Evolutionary conservation across 2,888 invertebrate species (phyloP).

Genomic region (Mimachlamys varia): DNA sequence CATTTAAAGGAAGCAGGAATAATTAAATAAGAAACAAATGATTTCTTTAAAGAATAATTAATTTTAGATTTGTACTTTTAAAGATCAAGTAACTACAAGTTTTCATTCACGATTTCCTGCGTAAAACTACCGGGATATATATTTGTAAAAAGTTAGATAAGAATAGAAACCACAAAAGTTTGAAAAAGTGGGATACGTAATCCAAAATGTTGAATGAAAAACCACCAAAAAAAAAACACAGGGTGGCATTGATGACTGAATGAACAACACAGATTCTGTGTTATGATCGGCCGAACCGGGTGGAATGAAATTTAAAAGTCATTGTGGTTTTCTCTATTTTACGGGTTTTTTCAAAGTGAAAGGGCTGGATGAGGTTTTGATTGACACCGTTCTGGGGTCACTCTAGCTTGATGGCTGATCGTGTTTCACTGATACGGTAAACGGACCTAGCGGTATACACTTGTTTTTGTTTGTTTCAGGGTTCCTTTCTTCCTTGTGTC

Average conservation of each 20-base stretch:
- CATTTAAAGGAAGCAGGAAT: too few relatives aligned
- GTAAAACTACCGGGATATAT: too few relatives aligned
- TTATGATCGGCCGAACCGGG: not conserved
- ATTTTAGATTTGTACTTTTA: not conserved
- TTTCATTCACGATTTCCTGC: not conserved
- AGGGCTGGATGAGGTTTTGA: slow-evolving; percentile 2
- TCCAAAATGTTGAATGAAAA: slow-evolving; percentile 1
- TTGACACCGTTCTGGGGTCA: slow-evolving; percentile 28
- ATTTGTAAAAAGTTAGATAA: not conserved
- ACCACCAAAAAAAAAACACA: not conserved
- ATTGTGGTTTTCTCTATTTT: slow-evolving; percentile 2
- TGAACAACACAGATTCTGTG: not conserved
- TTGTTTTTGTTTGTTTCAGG: not conserved
- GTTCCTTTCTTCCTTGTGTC: not conserved
- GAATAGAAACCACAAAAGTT: not conserved
- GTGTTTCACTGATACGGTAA: not conserved
- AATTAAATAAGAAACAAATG: too few relatives aligned
- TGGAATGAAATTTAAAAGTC: slow-evolving; percentile 1
- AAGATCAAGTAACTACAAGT: not conserved
- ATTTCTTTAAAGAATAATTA: too few relatives aligned
- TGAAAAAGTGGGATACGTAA: not conserved
- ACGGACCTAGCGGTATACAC: not conserved
- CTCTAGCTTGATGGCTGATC: not conserved
- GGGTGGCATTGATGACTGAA: not conserved
- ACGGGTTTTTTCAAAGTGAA: not conserved